Percentiles rank a stretch among this genome's conserved stretches.
These are phyloP conservation scores for Parascotia fuliginaria DNA, from an alignment of 2,888 invertebrate genomes.

Conservation along the genomic window DNA sequence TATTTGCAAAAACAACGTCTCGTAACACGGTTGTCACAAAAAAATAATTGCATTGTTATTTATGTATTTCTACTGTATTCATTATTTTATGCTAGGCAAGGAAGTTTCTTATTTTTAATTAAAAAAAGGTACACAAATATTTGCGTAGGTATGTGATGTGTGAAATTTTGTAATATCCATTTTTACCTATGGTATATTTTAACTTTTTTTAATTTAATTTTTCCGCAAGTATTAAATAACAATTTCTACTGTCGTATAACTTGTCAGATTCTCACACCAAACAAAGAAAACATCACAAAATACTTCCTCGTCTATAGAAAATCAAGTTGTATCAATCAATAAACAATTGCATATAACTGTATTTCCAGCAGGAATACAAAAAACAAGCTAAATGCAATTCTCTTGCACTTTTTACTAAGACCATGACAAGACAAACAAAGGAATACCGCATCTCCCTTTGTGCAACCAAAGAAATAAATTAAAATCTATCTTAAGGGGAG, in stretches of 20 bases:
- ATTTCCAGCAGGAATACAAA: constrained; percentile 18
- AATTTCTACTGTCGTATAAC: no score
- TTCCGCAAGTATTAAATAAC: no score
- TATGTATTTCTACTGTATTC: constrained; percentile 67
- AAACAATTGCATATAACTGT: constrained; percentile 17
- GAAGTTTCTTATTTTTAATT: no score
- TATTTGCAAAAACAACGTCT: constrained; percentile 83
- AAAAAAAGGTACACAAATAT: no score
- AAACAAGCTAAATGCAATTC: constrained; percentile 39
- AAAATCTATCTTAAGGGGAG: constrained; percentile 82
- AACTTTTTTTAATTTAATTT: no score
- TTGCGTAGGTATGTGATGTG: no score
- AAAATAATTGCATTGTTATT: constrained; percentile 81
- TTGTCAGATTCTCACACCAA: neutral
- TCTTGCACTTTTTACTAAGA: constrained; percentile 47
- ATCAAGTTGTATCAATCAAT: constrained; percentile 27
- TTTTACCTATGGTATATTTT: no score
- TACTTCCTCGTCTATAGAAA: constrained; percentile 10
- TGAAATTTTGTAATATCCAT: no score
- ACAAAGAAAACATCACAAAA: constrained; percentile 3
- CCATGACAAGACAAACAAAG: constrained; percentile 71
- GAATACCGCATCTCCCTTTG: constrained; percentile 76
- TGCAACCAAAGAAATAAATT: constrained; percentile 80
- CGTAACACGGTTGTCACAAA: constrained; percentile 83
- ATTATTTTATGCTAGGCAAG: constrained; percentile 34